Evolutionary conservation across 1,140 invertebrate species (phyloP).

Genomic region (Batillaria attramentaria): DNA sequence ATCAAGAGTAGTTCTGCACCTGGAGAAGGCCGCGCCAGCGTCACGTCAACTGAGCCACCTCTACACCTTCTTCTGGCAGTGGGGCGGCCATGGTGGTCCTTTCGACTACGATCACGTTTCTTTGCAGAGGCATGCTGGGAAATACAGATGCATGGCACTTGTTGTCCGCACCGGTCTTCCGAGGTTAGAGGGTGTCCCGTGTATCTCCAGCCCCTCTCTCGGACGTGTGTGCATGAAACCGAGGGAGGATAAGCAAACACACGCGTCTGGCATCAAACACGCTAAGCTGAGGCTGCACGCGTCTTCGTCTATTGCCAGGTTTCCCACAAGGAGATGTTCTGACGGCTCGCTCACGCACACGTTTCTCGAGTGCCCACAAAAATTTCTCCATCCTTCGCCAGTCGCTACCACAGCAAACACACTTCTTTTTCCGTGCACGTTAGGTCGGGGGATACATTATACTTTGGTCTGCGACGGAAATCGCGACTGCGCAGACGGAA

Average conservation of each 20-base stretch:
- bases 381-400: background rate
- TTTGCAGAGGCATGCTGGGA: background rate
- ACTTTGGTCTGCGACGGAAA: conserved; percentile 33
- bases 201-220: background rate
- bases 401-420: background rate
- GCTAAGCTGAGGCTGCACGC: too few species aligned
- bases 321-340: background rate
- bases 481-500: conserved; percentile 20
- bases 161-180: background rate
- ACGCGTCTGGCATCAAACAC: background rate
- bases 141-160: background rate
- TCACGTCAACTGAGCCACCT: too few species aligned
- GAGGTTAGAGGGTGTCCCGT: background rate
- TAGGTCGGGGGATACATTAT: conserved; percentile 1
- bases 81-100: conserved; percentile 4
- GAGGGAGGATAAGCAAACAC: background rate
- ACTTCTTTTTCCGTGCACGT: background rate
- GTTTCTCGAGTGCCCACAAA: background rate
- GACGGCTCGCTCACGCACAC: conserved; percentile 10
- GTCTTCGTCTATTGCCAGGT: too few species aligned
- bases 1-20: too few species aligned
- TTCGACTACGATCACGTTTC: background rate
- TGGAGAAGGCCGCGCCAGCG: too few species aligned
- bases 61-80: conserved; percentile 23
- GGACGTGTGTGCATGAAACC: conserved; percentile 13